Evolutionary conservation across 2,113 vertebrate genomes (phyloP).

Genomic region (Trichechus manatus): DNA sequence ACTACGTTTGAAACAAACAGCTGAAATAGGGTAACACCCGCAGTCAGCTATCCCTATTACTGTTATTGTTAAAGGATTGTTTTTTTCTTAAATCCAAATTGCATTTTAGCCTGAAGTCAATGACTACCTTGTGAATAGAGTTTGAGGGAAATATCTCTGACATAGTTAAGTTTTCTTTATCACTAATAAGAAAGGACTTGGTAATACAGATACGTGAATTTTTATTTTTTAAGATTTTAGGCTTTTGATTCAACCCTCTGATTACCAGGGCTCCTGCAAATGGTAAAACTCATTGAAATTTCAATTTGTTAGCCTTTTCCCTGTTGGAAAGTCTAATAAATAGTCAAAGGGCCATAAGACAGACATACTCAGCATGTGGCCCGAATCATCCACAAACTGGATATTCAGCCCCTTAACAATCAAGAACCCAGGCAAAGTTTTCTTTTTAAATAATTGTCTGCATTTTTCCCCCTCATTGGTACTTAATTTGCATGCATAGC

Average conservation of each 20-base stretch:
- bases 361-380: slow-evolving; percentile 40
- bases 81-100: slow-evolving; percentile 1
- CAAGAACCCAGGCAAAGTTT: slow-evolving; percentile 68
- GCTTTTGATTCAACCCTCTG: slow-evolving; percentile 63
- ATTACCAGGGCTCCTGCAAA: slow-evolving; percentile 65
- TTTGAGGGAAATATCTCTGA: neutral
- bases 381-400: slow-evolving; percentile 28
- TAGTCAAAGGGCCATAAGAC: slow-evolving; percentile 63
- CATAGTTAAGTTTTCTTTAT: neutral
- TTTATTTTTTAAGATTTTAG: slow-evolving; percentile 67
- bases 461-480: slow-evolving; percentile 76
- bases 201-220: slow-evolving; percentile 7
- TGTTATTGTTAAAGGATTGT: neutral
- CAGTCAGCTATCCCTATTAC: neutral
- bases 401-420: slow-evolving; percentile 74
- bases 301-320: slow-evolving; percentile 62
- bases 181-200: slow-evolving; percentile 25
- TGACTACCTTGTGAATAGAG: neutral
- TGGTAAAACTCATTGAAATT: slow-evolving; percentile 68
- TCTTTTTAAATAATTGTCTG: slow-evolving; percentile 80
- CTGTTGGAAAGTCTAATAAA: slow-evolving; percentile 68
- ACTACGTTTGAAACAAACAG: neutral
- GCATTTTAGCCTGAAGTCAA: neutral
- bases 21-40: neutral
- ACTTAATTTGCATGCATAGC: slow-evolving; percentile 77